Base-by-base conservation (phyloP, 2,888 invertebrate species). In the Monoplex corrugatus region DNA sequence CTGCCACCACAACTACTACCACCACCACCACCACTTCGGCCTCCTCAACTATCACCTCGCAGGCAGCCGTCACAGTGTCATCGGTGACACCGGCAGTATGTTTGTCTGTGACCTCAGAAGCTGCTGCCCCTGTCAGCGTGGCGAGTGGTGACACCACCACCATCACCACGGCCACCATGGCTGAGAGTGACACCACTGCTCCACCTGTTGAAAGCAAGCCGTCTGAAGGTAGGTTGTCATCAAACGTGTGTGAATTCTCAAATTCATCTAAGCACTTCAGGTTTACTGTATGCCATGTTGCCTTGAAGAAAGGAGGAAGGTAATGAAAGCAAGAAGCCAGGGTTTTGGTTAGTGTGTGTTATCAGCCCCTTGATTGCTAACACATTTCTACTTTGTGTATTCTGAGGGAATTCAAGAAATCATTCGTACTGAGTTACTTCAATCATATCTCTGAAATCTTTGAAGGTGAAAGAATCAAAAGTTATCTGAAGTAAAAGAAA, bases 1-100 rank as follows among this genome's bases (percentile, higher is more conserved):
- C 82, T 0, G 72, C 89, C 16, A 72, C 84, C 23, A 40, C 84
- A 32, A 68, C 87, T 23, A 45, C 87, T 13, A 78, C 88, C n/a
- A 50, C 82, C 45, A 63, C 89, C 23, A n/a, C 86, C n/a, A 72
- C 84, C 28, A 28, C 40, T 8, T 5, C 78, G 3, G 43, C 78
- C 10, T 63, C 83, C 23, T 16, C 89, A n/a, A 32, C 89, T 13
- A 40, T 84, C 16, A 86, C 89, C 19, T 40, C 86, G 13, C 72
- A 80, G 8, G 87, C 80, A 8, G 45, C 78, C 2, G 75, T 80
- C 19, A 68, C 72, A 19, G 50, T 80, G 19, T 44, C 89, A 16
- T 40, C 89, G 38, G 91, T 89, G 38, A 87, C 90, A 19, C 89
- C 91, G 72, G 83, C 92, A 35, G 88, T 72, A 68, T 87, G 90